These are phyloP conservation scores for Daubentonia madagascariensis DNA, from an alignment of 2,113 vertebrate species.

Conservation along the genomic window DNA sequence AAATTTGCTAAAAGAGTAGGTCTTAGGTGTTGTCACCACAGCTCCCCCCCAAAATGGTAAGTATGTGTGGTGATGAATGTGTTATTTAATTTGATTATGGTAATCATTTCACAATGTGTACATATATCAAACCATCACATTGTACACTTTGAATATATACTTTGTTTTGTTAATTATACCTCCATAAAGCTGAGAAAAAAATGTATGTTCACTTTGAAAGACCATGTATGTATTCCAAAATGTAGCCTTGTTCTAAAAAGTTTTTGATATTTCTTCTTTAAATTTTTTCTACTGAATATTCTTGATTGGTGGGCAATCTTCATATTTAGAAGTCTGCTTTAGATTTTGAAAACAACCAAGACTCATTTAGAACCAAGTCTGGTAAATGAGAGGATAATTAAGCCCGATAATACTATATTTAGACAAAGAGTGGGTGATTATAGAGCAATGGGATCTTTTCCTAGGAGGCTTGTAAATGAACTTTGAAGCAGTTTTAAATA, in stretches of 20 bases:
- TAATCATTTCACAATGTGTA: background rate
- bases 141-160: background rate
- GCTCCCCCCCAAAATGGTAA: background rate
- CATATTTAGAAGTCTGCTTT: background rate
- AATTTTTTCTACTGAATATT: background rate
- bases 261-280: background rate
- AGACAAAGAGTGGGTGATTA: background rate
- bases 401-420: background rate
- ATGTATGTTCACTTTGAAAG: background rate
- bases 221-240: background rate
- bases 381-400: background rate
- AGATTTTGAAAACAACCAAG: conserved; percentile 16
- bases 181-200: too few relatives aligned
- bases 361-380: background rate
- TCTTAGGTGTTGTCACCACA: background rate
- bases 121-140: background rate
- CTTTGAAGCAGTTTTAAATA: background rate
- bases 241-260: background rate
- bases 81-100: background rate
- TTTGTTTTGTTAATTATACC: background rate
- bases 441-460: background rate
- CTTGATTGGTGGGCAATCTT: background rate
- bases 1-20: background rate
- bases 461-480: background rate
- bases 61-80: background rate